A percentile compares a stretch with the other conserved stretches of the same genome.
Evolutionary conservation across 2,888 invertebrate genomes (phyloP).

Genomic region (Zeuzera pyrina): DNA sequence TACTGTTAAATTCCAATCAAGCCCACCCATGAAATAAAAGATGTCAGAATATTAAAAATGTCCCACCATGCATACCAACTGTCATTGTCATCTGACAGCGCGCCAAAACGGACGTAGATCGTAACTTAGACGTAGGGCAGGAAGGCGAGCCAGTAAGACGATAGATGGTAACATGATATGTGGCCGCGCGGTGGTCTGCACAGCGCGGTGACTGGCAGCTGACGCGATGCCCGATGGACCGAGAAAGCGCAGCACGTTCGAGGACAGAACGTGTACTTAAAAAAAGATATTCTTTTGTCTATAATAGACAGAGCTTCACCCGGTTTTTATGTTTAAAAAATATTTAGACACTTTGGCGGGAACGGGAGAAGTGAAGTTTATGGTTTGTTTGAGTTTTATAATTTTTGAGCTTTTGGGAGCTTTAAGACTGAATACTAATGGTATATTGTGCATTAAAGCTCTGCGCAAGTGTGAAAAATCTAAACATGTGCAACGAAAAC

Average conservation of each 20-base stretch:
- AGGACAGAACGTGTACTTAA: conserved; percentile 35
- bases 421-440: too few species aligned
- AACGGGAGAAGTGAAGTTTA: background rate
- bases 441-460: too few species aligned
- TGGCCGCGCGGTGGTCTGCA: conserved; percentile 59
- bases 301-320: too few species aligned
- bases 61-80: conserved; percentile 59
- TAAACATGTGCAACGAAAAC: too few species aligned
- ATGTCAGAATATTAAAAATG: too few species aligned
- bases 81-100: conserved; percentile 55
- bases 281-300: conserved; percentile 21
- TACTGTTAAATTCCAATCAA: too few species aligned
- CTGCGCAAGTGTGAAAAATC: too few species aligned
- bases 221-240: conserved; percentile 69
- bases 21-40: too few species aligned
- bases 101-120: conserved; percentile 50
- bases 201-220: conserved; percentile 60
- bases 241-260: conserved; percentile 66
- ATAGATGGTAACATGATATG: conserved; percentile 64
- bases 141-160: conserved; percentile 61
- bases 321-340: background rate
- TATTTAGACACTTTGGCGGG: background rate
- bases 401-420: too few species aligned
- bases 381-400: too few species aligned
- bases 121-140: conserved; percentile 69